phyloP scores from a whole-genome alignment of 1,140 invertebrate species.

The Lepeophtheirus salmonis region DNA sequence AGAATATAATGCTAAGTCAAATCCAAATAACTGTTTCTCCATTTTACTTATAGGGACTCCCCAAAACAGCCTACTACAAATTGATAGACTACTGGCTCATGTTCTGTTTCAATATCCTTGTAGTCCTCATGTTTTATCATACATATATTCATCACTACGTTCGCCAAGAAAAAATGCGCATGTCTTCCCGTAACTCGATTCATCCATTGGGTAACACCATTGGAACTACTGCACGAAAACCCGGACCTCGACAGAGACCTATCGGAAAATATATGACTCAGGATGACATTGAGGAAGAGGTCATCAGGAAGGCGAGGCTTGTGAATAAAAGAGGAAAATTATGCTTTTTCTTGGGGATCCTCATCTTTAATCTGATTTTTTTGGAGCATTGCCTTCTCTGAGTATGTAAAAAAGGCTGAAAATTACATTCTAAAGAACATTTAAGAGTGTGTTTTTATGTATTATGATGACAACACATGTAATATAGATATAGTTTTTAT shows the following conservation, averaged over 20 bases:
- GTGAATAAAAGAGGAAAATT: neutral
- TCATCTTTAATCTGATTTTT: neutral
- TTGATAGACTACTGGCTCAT: constrained; percentile 20
- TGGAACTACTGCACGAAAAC: neutral
- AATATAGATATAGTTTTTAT: no score
- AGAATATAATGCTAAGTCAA: no score
- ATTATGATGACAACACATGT: no score
- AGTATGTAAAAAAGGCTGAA: neutral
- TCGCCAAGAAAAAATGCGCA: constrained; percentile 1
- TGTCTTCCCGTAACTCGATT: neutral
- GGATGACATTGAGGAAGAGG: neutral
- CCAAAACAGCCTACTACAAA: constrained; percentile 20
- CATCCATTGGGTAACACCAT: neutral
- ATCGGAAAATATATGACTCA: neutral
- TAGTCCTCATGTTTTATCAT: constrained; percentile 17
- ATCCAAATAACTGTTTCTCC: no score
- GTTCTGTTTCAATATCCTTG: constrained; percentile 18
- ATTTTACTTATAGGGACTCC: constrained; percentile 17
- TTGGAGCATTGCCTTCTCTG: neutral
- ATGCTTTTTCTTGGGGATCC: neutral
- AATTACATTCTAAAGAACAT: constrained; percentile 1
- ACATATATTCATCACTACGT: neutral
- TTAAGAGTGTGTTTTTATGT: no score
- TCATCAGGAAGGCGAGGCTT: neutral
- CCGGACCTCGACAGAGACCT: neutral